phyloP scores from a whole-genome alignment of 1,140 invertebrate genomes.

The Caerostris darwini region DNA sequence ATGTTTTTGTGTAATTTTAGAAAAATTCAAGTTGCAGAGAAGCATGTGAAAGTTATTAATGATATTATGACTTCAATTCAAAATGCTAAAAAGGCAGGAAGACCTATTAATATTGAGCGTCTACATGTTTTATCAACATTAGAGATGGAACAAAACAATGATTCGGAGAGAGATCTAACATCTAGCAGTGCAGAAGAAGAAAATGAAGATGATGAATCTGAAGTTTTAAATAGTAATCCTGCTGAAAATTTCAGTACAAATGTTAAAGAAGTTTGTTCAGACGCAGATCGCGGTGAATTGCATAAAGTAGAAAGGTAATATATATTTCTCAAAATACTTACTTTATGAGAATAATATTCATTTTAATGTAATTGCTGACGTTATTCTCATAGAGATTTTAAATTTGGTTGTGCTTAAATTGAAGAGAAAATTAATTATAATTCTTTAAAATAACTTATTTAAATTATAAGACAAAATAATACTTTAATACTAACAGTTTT shows the following conservation, averaged over 20 bases:
- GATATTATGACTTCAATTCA: constrained; percentile 52
- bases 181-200: neutral
- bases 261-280: constrained; percentile 40
- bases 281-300: neutral
- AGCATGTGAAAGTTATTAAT: constrained; percentile 54
- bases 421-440: too few relatives aligned
- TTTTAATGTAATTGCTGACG: too few relatives aligned
- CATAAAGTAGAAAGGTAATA: constrained; percentile 3
- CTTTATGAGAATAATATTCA: neutral
- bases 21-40: constrained; percentile 20
- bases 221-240: neutral
- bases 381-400: too few relatives aligned
- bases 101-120: neutral
- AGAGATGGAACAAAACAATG: neutral
- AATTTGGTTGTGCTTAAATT: too few relatives aligned
- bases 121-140: constrained; percentile 1
- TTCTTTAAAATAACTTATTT: too few relatives aligned
- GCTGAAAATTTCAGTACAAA: neutral
- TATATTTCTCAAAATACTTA: neutral
- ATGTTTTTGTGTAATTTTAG: neutral
- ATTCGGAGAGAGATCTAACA: neutral
- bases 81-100: constrained; percentile 44
- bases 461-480: too few relatives aligned
- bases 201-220: neutral
- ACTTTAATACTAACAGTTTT: too few relatives aligned